These are phyloP conservation scores for Phaenicophaeus curvirostris DNA, from an alignment of 2,797 vertebrate species.

Conservation along the genomic window DNA sequence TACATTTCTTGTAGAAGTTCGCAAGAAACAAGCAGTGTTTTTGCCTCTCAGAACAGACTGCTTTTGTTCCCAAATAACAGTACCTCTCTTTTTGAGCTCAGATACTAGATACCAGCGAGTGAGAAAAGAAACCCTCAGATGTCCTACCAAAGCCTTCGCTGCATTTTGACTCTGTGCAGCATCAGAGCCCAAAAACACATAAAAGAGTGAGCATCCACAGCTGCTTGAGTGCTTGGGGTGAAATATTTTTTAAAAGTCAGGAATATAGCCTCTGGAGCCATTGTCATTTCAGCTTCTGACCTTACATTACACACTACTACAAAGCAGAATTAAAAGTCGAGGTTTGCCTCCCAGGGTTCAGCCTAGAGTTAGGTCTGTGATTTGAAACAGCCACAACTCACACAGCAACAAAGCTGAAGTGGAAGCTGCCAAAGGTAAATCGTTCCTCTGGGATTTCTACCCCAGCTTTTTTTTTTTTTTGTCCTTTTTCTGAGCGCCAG, in stretches of 20 bases:
- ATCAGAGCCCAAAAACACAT: not conserved
- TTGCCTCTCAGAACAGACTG: not conserved
- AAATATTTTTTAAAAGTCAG: not conserved
- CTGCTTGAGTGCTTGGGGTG: not conserved
- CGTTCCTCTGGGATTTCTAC: not conserved
- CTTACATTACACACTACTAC: accelerated
- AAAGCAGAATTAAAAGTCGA: not conserved
- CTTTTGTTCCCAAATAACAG: not conserved
- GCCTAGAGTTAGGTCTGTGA: not conserved
- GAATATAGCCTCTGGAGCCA: not conserved
- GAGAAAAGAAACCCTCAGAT: not conserved
- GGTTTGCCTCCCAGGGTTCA: not conserved
- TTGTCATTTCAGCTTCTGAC: not conserved
- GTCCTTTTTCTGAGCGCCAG: not conserved
- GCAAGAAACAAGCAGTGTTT: not conserved
- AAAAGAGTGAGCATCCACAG: not conserved
- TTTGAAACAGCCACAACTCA: not conserved
- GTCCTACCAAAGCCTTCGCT: not conserved
- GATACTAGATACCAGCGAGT: not conserved
- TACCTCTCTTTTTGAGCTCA: not conserved
- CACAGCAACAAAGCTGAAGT: not conserved
- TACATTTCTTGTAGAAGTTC: not conserved
- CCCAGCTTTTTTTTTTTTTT: not conserved
- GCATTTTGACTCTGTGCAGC: not conserved
- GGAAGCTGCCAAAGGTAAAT: not conserved